phyloP scores from a whole-genome alignment of 2,797 vertebrate species.

The Diglossa cyanea region DNA sequence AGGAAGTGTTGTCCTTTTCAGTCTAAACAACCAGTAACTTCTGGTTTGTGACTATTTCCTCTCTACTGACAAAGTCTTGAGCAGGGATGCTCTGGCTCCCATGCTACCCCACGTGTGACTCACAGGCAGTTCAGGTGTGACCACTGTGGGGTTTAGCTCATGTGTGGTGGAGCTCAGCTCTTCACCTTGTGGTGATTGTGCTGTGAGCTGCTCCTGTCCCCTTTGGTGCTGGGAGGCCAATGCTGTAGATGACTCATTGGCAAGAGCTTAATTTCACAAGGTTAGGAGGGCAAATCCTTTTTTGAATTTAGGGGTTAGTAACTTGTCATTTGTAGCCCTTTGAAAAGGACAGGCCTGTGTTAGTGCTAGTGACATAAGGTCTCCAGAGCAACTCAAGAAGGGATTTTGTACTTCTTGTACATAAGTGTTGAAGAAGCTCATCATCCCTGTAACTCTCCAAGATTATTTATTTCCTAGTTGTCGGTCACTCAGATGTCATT shows the following conservation, averaged over 20 bases:
- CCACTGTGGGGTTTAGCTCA: neutral
- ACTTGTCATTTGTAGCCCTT: neutral
- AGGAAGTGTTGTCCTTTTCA: neutral
- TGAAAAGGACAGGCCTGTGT: neutral
- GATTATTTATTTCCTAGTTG: neutral
- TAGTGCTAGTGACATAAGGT: neutral
- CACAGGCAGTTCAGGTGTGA: neutral
- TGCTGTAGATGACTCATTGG: neutral
- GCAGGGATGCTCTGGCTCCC: neutral
- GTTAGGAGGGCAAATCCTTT: neutral
- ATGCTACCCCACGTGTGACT: accelerated
- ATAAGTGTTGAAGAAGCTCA: neutral
- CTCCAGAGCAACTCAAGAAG: neutral
- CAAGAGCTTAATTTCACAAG: neutral
- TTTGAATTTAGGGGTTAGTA: neutral
- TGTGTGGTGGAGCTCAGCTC: neutral
- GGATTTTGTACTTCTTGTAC: neutral
- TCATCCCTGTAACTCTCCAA: neutral
- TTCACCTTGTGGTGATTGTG: accelerated
- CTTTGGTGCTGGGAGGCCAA: neutral
- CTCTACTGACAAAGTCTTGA: neutral
- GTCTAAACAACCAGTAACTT: neutral
- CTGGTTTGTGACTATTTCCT: neutral
- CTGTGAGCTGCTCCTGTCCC: neutral
- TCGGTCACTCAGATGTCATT: neutral